phyloP scores from a whole-genome alignment of 2,888 invertebrate genomes.

The Metopia argyrocephala region DNA sequence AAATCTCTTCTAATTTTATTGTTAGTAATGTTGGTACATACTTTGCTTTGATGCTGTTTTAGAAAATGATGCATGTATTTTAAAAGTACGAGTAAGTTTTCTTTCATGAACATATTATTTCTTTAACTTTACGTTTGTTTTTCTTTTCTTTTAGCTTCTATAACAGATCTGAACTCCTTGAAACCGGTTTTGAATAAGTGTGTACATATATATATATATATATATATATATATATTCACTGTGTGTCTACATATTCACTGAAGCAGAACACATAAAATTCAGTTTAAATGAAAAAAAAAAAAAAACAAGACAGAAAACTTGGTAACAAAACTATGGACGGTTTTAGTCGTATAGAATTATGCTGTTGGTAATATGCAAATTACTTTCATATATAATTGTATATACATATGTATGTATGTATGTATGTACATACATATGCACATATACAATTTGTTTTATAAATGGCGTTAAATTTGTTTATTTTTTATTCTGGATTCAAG shows the following conservation, averaged over 20 bases:
- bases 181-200: conserved; percentile 55
- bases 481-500: too few species aligned
- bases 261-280: conserved; percentile 42
- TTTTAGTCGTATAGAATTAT: too few species aligned
- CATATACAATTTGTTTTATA: too few species aligned
- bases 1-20: background rate
- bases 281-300: conserved; percentile 34
- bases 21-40: background rate
- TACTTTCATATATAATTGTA: background rate
- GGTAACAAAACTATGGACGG: conserved; percentile 16
- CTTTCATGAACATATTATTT: conserved; percentile 10
- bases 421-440: background rate
- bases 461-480: too few species aligned
- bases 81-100: conserved; percentile 28
- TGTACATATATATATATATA: too few species aligned
- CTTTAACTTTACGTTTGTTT: conserved; percentile 12
- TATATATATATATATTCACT: too few species aligned
- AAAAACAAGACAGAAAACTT: background rate
- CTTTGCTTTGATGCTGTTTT: conserved; percentile 45
- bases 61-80: conserved; percentile 47
- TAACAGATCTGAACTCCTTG: conserved; percentile 52
- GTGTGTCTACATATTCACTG: conserved; percentile 48
- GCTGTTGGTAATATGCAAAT: conserved; percentile 38
- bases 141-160: conserved; percentile 18
- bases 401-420: background rate